Conservation (phyloP, 35 echinoderm and acorn worm genomes). For the Patiria miniata region DNA sequence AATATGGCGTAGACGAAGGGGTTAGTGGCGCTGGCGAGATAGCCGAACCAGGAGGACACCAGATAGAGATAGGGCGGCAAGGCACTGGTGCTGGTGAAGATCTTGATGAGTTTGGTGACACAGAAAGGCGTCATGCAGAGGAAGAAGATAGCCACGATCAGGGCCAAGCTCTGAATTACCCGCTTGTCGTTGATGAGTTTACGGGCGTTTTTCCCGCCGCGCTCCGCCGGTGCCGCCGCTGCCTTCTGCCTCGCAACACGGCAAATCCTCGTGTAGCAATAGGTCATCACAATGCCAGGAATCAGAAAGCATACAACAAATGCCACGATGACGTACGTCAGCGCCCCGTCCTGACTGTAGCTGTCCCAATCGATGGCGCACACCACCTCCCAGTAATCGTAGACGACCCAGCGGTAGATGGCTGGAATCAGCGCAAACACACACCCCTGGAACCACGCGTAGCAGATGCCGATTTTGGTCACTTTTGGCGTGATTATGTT, state of each 20-base stretch:
- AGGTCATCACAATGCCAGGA: constrained; percentile 30
- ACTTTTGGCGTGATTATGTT: constrained; percentile 26
- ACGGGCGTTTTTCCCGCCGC: not conserved
- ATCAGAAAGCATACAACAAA: constrained; percentile 48
- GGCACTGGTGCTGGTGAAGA: constrained; percentile 18
- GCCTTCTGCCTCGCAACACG: constrained; percentile 9
- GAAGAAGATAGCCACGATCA: constrained; percentile 49
- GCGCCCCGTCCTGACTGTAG: constrained; percentile 7
- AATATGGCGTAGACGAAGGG: constrained; percentile 57
- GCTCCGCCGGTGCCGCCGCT: not conserved
- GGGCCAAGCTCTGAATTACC: constrained; percentile 45
- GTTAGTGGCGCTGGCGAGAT: constrained; percentile 58
- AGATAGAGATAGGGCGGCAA: constrained; percentile 32
- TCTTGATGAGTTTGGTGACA: constrained; percentile 70
- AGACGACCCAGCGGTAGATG: constrained; percentile 54
- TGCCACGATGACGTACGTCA: constrained; percentile 45
- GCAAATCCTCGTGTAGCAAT: constrained; percentile 45
- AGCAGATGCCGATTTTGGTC: not conserved
- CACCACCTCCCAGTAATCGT: constrained; percentile 62
- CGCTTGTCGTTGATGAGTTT: constrained; percentile 16
- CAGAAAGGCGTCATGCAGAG: constrained; percentile 66
- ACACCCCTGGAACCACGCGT: constrained; percentile 49
- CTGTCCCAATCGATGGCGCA: constrained; percentile 62
- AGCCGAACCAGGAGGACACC: constrained; percentile 23
- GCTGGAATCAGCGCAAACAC: constrained; percentile 35